Base-by-base conservation (phyloP, 2,797 vertebrate species). In the Hozukius guyotensis region DNA sequence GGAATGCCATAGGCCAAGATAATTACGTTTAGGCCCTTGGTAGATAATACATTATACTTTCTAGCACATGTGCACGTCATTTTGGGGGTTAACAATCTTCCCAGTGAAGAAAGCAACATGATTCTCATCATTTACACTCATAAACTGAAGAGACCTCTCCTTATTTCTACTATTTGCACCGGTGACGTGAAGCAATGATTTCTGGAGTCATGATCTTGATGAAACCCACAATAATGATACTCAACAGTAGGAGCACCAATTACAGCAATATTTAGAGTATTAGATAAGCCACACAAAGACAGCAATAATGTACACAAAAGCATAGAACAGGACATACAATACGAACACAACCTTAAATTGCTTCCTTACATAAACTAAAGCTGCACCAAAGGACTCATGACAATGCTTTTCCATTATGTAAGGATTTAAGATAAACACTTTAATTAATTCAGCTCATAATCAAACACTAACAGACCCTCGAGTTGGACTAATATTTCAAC, bases 231-330 rank as follows among this genome's bases (percentile, higher is more conserved):
- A 24, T 56, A 63, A 65, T 69, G 60, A 80, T 59, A 75, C 46
- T 81, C 69, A 31, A 12, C 36, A 55, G 61, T 67, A 80, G 82
- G 38, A 69, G 53, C 9, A 80, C 70, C 64, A 77, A 25, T 62
- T 77, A 77, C 79, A 82, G 63, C 83, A 88, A 62, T 71, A 80
- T 84, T 72, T 87, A 81, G 53, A 78, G 61, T n/a, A 42, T 61
- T 67, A 81, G 63, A 81, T 78, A 72, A 86, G 71, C 65, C 87
- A 82, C 72, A 75, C 22, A 66, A 42, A 82, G 72, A 89, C 72
- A 87, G 83, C 82, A 84, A 83, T 89, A 85, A 79, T 81, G 75
- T 80, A 76, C 71, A 78, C 18, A 66, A 61, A 66, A 63, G 55
- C 75, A 74, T 66, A 81, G 69, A 81, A 66, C 29, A 61, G 5